phyloP scores from a whole-genome alignment of 2,888 invertebrate species.

The Malachius bipustulatus region DNA sequence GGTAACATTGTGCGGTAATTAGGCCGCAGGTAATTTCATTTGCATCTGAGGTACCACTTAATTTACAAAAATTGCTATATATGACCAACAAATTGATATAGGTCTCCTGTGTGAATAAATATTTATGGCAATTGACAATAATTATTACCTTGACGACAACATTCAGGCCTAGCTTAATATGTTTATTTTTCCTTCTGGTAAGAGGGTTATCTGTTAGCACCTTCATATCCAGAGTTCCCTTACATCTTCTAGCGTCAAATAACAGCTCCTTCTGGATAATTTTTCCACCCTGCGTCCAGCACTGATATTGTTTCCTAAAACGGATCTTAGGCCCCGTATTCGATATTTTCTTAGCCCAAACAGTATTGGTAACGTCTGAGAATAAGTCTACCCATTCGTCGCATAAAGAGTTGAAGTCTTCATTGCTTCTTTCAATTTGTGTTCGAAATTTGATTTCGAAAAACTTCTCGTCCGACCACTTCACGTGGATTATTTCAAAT shows the following conservation, averaged over 20 bases:
- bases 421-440: conserved; percentile 31
- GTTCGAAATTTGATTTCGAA: conserved; percentile 36
- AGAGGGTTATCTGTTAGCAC: conserved; percentile 33
- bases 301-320: conserved; percentile 37
- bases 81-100: no score
- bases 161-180: conserved; percentile 33
- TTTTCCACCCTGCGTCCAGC: conserved; percentile 34
- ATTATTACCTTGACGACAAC: conserved; percentile 35
- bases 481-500: conserved; percentile 32
- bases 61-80: no score
- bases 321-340: conserved; percentile 37
- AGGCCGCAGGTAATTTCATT: no score
- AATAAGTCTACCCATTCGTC: conserved; percentile 37
- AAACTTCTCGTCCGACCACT: conserved; percentile 31
- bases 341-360: conserved; percentile 37
- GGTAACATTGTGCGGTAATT: no score
- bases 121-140: no score
- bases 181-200: conserved; percentile 33
- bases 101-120: no score
- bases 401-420: conserved; percentile 34
- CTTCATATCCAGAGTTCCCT: conserved; percentile 35
- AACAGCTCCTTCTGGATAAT: conserved; percentile 33
- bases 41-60: no score
- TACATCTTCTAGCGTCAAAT: conserved; percentile 35
- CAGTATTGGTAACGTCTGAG: conserved; percentile 33